Conservation (phyloP, 2,797 vertebrate species). For the Sebastes aleutianus region DNA sequence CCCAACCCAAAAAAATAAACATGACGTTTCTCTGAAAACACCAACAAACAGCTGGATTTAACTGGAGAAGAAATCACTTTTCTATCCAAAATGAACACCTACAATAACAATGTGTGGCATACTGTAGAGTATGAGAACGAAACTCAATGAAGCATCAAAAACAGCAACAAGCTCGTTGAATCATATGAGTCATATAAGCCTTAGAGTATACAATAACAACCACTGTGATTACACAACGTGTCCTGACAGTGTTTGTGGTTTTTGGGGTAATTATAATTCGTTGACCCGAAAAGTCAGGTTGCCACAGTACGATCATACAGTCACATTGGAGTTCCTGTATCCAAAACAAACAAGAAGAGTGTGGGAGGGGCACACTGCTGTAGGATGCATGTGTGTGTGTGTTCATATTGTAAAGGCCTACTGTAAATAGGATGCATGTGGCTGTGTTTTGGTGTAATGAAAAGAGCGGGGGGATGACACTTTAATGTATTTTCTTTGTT, state of each 20-base stretch:
- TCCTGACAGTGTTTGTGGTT: constrained; percentile 20
- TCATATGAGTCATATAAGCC: constrained; percentile 24
- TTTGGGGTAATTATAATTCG: constrained; percentile 27
- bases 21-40: neutral
- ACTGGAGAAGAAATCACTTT: neutral
- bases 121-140: neutral
- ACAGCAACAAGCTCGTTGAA: neutral
- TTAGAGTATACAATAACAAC: neutral
- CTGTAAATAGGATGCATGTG: neutral
- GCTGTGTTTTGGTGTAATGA: neutral
- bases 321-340: constrained; percentile 8
- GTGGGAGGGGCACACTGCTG: constrained; percentile 1
- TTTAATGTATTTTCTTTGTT: neutral
- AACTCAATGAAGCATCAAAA: constrained; percentile 34
- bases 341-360: constrained; percentile 52
- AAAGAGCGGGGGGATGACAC: neutral
- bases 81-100: neutral
- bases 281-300: neutral
- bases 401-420: neutral
- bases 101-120: neutral
- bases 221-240: constrained; percentile 19
- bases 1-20: neutral
- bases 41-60: neutral
- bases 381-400: constrained; percentile 7
- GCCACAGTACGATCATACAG: constrained; percentile 24